These are phyloP conservation scores for Oscheius sp. DNA, from an alignment of 2,888 invertebrate genomes.

Conservation along the genomic window DNA sequence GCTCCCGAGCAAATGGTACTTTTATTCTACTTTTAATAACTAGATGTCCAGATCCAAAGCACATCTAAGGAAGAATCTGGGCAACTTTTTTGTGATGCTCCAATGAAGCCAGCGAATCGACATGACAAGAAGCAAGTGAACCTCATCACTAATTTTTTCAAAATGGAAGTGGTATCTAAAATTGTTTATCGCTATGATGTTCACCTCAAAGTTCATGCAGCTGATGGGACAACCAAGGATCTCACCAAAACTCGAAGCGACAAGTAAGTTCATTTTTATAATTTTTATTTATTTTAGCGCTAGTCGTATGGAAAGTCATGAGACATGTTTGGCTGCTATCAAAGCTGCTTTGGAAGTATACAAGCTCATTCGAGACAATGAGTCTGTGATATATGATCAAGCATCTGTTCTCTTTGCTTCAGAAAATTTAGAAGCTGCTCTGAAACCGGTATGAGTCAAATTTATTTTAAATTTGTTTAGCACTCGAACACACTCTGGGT, in stretches of 20 bases:
- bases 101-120: background rate
- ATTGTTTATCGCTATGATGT: conserved; percentile 34
- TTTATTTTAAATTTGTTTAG: too few species aligned
- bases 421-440: background rate
- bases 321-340: conserved; percentile 28
- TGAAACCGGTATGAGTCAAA: conserved; percentile 18
- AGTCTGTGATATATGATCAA: conserved; percentile 12
- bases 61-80: background rate
- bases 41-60: background rate
- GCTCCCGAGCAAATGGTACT: background rate
- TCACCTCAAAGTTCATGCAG: background rate
- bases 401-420: conserved; percentile 6
- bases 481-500: background rate
- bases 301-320: background rate
- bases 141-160: conserved; percentile 26
- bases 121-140: background rate
- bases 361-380: background rate
- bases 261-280: background rate
- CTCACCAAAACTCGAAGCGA: background rate
- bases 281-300: conserved; percentile 7
- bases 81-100: background rate
- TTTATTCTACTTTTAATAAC: background rate
- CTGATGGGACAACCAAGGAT: background rate
- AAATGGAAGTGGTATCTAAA: conserved; percentile 7
- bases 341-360: conserved; percentile 27